phyloP scores from a whole-genome alignment of 2,113 vertebrate genomes.

The Mola mola region DNA sequence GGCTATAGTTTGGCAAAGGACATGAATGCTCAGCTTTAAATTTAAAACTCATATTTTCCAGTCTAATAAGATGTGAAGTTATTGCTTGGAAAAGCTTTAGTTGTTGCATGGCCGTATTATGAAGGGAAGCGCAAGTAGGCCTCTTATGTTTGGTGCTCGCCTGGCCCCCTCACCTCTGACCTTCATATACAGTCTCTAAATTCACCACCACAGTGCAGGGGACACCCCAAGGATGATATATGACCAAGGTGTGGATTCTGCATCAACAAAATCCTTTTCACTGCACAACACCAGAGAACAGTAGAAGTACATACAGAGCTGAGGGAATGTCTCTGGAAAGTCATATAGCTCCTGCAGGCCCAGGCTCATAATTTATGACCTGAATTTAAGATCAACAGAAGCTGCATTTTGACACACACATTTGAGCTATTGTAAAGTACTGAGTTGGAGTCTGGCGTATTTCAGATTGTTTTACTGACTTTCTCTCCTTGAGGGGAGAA shows the following conservation, averaged over 20 bases:
- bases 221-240: slow-evolving; percentile 51
- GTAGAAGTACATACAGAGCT: neutral
- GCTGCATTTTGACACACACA: slow-evolving; percentile 36
- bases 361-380: slow-evolving; percentile 34
- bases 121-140: slow-evolving; percentile 18
- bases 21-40: neutral
- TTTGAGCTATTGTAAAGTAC: slow-evolving; percentile 20
- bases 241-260: slow-evolving; percentile 23
- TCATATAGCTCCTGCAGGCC: slow-evolving; percentile 7
- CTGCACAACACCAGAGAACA: slow-evolving; percentile 8
- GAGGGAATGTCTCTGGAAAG: slow-evolving; percentile 15
- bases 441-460: slow-evolving; percentile 48
- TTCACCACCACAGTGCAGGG: slow-evolving; percentile 76
- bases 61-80: slow-evolving; percentile 17
- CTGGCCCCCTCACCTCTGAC: slow-evolving; percentile 65
- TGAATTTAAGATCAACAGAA: slow-evolving; percentile 45
- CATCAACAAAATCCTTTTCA: slow-evolving; percentile 46
- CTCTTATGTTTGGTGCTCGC: neutral
- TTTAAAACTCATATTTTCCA: neutral
- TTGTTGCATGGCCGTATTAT: slow-evolving; percentile 2
- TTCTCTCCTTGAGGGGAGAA: slow-evolving; percentile 25
- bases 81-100: neutral
- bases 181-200: slow-evolving; percentile 77
- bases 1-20: too few relatives aligned
- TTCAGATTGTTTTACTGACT: slow-evolving; percentile 48